Base-by-base conservation (phyloP, 37 sponge, comb jelly and placozoan genomes). In the Ephydatia muelleri region DNA sequence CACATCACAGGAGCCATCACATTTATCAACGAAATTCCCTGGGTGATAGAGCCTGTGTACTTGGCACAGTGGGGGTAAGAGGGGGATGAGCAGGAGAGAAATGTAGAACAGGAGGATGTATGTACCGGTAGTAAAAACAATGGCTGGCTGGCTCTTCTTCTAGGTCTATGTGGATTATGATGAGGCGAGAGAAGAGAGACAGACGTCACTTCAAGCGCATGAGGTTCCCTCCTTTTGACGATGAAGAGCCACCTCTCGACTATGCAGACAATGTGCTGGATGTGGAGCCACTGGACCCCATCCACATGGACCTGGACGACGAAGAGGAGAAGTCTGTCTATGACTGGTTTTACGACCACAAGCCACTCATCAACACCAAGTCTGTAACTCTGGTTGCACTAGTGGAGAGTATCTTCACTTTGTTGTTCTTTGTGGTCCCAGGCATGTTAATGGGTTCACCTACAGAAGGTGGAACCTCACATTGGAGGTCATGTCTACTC, bases 141-240 rank as follows among this genome's bases (percentile, higher is more conserved):
- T 1, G 22, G 33, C 72, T 72, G 31, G n/a, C n/a, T n/a, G n/a
- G n/a, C n/a, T n/a, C n/a, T n/a, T 48, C 19, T 39, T 71, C 19
- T 70, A 94, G 95, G 43, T 95, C 96, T 23, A 99, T 99, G 99
- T 99, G 99, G 99, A 97, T 99, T 79, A 99, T 99, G 99, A 99
- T 99, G 99, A 49, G 99, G 33, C 67, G 99, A 25, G 99, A 99
- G 85, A 99, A 99, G 90, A 76, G 99, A 32, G 99, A 99, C 89
- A 83, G 99, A 12, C 85, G 99, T 26, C 99, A 99, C 86, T 99
- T 99, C 75, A 99, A 99, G 88, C 73, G 99, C 70, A 99, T 99
- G 99, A 86, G 99, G 47, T 99, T 99, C 90, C 99, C 99, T 87
- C 99, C 99, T 31, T 99, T 99, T 90, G 99, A 99, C 72, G 99